Evolutionary conservation across 2,113 vertebrate species (phyloP), one percentile per base, ranked within the genome.

Genomic region (Labrus mixtus): DNA sequence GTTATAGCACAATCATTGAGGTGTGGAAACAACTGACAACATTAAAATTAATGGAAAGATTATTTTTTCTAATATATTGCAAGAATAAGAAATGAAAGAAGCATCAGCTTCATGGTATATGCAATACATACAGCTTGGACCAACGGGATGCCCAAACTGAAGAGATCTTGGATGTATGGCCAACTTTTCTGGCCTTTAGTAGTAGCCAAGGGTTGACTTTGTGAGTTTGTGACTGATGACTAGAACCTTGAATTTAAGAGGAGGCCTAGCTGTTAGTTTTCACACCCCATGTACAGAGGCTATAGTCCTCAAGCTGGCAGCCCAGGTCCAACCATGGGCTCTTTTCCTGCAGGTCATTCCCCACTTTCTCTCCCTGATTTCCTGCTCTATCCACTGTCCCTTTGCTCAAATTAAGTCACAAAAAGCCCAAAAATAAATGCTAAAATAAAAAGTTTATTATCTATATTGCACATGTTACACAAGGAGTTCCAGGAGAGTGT

Each of bases 11-110:
- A n/a, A 19, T 73, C 78, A 82, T 76, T 78, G 33, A 63, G 64
- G 75, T 70, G 60, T 63, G 60, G 48, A 69, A 80, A 87, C 87
- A 87, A 89, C 79, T 89, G 85, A 79, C 82, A 54, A 77, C 79
- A 71, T 83, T 81, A 83, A 83, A 85, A 76, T n/a, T 62, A 79
- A 85, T 83, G 68, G 56, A 68, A 72, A 82, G 41, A 57, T 70
- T 57, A 70, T 74, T 54, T 41, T 76, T 1, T 33, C 64, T 39
- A 58, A 68, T 36, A 70, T 82, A 80, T 76, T 71, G 13, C 29
- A 29, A 67, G 70, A 62, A 75, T 73, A 76, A 83, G 61, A 70
- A 71, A 29, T 56, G 45, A 51, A 66, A 29, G 25, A 33, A 62
- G 41, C 75, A 53, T 69, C 20, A 37, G 57, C 62, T 54, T 50